Conservation (phyloP, 2,888 invertebrate genomes). For the Clostera curtula region DNA sequence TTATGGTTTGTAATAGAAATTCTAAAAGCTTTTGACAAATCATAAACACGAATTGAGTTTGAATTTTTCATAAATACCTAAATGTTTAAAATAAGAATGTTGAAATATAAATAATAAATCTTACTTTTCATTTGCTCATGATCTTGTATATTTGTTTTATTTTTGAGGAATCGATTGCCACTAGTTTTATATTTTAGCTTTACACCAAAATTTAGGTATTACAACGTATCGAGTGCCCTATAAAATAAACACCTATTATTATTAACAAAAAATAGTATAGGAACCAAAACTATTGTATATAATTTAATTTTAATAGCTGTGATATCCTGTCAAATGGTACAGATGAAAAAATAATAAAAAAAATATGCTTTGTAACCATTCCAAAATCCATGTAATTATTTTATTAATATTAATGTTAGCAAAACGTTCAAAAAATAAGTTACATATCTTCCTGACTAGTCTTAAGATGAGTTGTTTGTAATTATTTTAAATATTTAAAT, state of each 20-base stretch:
- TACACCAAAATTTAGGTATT: constrained; percentile 67
- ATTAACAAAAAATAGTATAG: constrained; percentile 30
- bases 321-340: constrained; percentile 55
- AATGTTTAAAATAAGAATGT: no score
- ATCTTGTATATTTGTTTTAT: no score
- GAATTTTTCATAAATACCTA: no score
- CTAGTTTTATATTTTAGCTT: constrained; percentile 65
- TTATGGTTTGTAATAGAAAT: no score
- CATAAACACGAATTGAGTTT: no score
- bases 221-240: constrained; percentile 40
- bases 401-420: constrained; percentile 4
- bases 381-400: constrained; percentile 22
- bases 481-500: constrained; percentile 37
- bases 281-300: constrained; percentile 36
- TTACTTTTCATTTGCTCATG: no score
- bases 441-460: constrained; percentile 54
- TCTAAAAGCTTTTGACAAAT: no score
- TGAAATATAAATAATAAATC: no score
- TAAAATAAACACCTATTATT: constrained; percentile 22
- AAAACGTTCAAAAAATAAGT: constrained; percentile 12
- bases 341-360: constrained; percentile 28
- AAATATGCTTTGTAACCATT: constrained; percentile 30
- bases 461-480: constrained; percentile 48
- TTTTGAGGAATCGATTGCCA: constrained; percentile 45
- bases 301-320: constrained; percentile 64